Base-by-base conservation (phyloP, 2,113 vertebrate species). In the Dicrurus megarhynchus region DNA sequence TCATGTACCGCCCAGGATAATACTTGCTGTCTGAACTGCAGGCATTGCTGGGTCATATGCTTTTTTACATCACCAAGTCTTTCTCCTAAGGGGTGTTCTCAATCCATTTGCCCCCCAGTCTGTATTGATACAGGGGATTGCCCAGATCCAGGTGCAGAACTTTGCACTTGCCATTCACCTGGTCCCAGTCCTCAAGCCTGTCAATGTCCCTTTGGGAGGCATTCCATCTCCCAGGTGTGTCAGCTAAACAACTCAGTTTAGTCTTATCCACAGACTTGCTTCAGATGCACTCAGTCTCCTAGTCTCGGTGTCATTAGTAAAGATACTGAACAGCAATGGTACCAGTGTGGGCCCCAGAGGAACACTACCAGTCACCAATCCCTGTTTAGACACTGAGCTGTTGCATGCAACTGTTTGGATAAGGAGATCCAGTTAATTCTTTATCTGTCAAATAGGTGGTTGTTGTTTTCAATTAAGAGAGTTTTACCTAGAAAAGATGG, bases 61-160 rank as follows among this genome's bases (percentile, higher is more conserved):
- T 17, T 2, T 32, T 68, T 60, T 53, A 67, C 9, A 39, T 10
- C 10, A 4, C 6, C 7, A 37, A 44, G 8, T 70, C 16, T 37
- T 63, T 61, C 24, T 49, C 37, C 5, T 10, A 19, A 33, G 12
- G 7, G 9, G 6, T 47, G 11, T 4, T 61, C 9, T 69, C 42
- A 46, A 24, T n/a, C 18, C 4, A 3, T 26, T 60, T 5, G 6
- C 13, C 2, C 2, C 2, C 2, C 11, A 33, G 9, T 9, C 30
- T 56, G 7, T 68, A 56, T 2, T 63, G 30, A 52, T 30, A 26
- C 0, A 22, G 11, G 7, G 3, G 3, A 7, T 49, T 89, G 7
- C 20, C 4, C 8, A 9, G 5, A 44, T 4, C 2, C 28, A 44
- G 7, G 8, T 71, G 46, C 24, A 28, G 30, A 33, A 60, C 24